Percentiles rank a stretch among this genome's conserved stretches.
These are phyloP conservation scores for Monopterus albus DNA, from an alignment of 2,113 vertebrate genomes.

Conservation along the genomic window DNA sequence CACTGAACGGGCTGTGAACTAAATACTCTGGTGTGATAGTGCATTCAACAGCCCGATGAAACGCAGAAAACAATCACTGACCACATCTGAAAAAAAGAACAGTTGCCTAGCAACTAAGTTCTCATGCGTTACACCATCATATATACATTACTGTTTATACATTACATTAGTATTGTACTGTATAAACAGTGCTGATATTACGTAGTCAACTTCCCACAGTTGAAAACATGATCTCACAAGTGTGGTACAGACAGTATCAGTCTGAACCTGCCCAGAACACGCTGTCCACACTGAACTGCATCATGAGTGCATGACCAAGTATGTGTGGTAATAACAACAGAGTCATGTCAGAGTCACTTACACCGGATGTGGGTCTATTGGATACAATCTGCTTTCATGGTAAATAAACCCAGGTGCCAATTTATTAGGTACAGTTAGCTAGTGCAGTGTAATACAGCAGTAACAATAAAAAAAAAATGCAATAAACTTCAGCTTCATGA, in stretches of 20 bases:
- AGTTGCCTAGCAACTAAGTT: not conserved
- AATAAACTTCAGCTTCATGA: too few relatives aligned
- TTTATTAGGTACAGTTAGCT: too few relatives aligned
- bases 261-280: constrained; percentile 25
- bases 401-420: too few relatives aligned
- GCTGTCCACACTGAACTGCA: not conserved
- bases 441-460: too few relatives aligned
- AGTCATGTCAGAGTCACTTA: not conserved
- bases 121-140: not conserved
- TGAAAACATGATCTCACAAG: constrained; percentile 28
- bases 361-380: too few relatives aligned
- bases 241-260: not conserved
- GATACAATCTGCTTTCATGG: too few relatives aligned
- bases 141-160: too few relatives aligned
- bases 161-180: too few relatives aligned
- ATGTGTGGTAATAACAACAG: not conserved
- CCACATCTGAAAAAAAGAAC: not conserved
- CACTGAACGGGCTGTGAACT: not conserved
- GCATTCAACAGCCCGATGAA: not conserved
- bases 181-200: too few relatives aligned
- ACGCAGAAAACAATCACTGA: not conserved
- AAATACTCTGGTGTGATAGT: not conserved
- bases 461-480: too few relatives aligned
- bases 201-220: not conserved
- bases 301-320: not conserved